phyloP scores from a whole-genome alignment of 2,797 vertebrate species.

The Melanotaenia trifasciata region DNA sequence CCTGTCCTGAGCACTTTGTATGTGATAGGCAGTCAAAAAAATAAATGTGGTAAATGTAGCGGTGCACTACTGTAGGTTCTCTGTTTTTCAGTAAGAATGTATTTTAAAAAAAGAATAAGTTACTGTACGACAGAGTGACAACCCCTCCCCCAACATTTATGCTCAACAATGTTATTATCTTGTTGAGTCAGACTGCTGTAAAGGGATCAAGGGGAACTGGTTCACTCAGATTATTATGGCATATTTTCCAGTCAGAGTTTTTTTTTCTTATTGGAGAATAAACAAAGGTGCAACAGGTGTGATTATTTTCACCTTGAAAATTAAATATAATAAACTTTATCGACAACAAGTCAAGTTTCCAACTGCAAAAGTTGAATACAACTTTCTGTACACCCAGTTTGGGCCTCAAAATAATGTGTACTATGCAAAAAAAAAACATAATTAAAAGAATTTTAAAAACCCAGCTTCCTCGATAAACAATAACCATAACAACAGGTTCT shows the following conservation, averaged over 20 bases:
- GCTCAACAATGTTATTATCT: conserved; percentile 2
- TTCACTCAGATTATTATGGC: neutral
- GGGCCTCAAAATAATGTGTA: conserved; percentile 23
- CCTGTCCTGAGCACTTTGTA: conserved; percentile 83
- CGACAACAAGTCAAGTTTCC: conserved; percentile 14
- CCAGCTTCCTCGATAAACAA: neutral
- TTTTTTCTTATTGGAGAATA: conserved; percentile 10
- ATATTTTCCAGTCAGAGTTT: neutral
- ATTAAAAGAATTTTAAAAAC: neutral
- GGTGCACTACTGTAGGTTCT: conserved; percentile 77
- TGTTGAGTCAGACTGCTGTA: conserved; percentile 37
- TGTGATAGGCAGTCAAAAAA: conserved; percentile 73
- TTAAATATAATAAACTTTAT: neutral
- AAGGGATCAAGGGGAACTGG: conserved; percentile 26
- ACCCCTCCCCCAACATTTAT: neutral
- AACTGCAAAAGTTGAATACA: conserved; percentile 22
- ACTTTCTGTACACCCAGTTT: neutral
- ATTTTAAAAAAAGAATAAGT: conserved; percentile 51
- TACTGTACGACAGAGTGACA: conserved; percentile 53
- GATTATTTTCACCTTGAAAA: conserved; percentile 20
- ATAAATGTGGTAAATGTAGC: conserved; percentile 75
- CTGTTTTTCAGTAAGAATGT: conserved; percentile 81
- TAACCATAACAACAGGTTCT: neutral
- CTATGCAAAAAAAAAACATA: conserved; percentile 57
- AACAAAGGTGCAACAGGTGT: conserved; percentile 7